Base-by-base conservation (phyloP, 2,113 vertebrate species). In the Anser cygnoides region DNA sequence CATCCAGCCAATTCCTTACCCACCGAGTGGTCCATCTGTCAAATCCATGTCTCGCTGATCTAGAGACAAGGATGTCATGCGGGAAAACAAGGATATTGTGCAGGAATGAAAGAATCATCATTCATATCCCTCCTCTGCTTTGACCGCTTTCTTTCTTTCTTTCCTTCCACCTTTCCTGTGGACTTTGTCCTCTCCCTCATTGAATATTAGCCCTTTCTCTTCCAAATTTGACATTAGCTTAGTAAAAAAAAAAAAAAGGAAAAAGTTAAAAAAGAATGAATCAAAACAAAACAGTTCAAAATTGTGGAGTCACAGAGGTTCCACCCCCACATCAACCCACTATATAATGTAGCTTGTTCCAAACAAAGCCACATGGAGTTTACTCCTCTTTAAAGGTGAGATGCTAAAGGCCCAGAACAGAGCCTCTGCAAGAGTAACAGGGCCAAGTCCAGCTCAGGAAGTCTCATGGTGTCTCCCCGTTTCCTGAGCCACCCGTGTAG, bases 121-220 rank as follows among this genome's bases (percentile, higher is more conserved):
- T 83, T 92, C 83, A 62, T 70, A 81, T 73, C 25, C n/a, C 28
- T 94, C 22, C 25, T 81, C 49, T 93, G 44, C 80, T 55, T 96
- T 66, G 54, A 31, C 39, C 89, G 71, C 44, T 74, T 26, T 79
- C 50, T 67, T 14, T 16, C 54, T 65, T 76, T 80, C 72, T 80
- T 67, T 71, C 55, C 23, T 84, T 61, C 59, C 37, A 15, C 76
- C 49, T 90, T 74, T 65, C 28, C 44, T 9, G 17, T 15, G 35
- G 25, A 52, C 10, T 81, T 72, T 22, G 62, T 86, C 3, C 6
- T 41, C 23, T 59, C 57, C 31, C 29, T 58, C 28, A 15, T n/a
- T 68, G 37, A 52, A 23, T 73, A 54, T 66, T 72, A 52, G 71
- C 26, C 5, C 50, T n/a, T 31, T 66, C 3, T 46, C 23, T 87